Evolutionary conservation across 37 sponge, comb jelly and placozoan species (phyloP), one percentile per base, ranked within the genome.

Genomic region (Halisarca cf. caerulea): DNA sequence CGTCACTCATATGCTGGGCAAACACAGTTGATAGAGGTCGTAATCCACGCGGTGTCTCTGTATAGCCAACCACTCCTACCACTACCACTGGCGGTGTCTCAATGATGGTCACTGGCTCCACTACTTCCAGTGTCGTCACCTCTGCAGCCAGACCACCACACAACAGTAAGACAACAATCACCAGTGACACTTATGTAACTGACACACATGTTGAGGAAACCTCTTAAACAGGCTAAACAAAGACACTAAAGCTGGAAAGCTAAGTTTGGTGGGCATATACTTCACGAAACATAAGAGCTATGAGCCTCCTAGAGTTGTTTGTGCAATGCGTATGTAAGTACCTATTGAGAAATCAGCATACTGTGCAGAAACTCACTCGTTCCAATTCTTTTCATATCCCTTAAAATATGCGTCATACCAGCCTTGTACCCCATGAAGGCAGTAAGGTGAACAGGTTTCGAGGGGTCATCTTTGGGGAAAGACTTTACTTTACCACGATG

Each of bases 371-470:
- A 84, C 94, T 98, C 83, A 98, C 98, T 95, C 60, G 99, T 90
- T 40, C 98, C 99, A 47, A 91, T 88, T 57, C 97, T 68, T 70
- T 95, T 93, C 64, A 89, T 85, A 21, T 99, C 99, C 3, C 99
- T 78, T 11, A 99, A 87, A 60, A 97, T 90, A 89, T 99, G 99
- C 0, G 99, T 97, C 99, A 99, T 99, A 33, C 99, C 99, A 33
- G 99, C 99, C 79, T 99, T 99, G 91, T 97, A 97, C 23, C 96
- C 99, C 92, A 97, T 90, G 91, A 91, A 99, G 41, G 99, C 99
- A 1, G 99, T 99, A 51, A 99, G 90, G 47, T 99, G 99, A 39
- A 86, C 83, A 7, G 97, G 95, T 84, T 96, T 95, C 80, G 82
- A 61, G n/a, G 90, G 69, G 80, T 99, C 97, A 66, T 99, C 99